Evolutionary conservation across 2,797 vertebrate species (phyloP), one percentile per base, ranked within the genome.

Genomic region (Ctenopoma multispine): DNA sequence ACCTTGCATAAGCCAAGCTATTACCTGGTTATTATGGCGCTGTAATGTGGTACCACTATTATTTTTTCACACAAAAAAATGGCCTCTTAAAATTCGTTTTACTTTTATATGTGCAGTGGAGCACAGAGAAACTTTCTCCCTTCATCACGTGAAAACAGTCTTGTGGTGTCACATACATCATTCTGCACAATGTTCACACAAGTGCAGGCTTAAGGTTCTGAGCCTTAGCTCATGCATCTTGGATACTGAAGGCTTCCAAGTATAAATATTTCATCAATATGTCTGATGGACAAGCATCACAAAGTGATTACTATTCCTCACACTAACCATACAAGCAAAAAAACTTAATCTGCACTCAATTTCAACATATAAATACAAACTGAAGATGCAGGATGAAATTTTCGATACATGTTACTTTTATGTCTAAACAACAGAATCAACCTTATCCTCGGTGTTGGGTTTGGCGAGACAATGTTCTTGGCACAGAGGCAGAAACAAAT

Each of bases 401-500:
- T 61, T 41, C 64, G 56, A 29, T n/a, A 49, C 48, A 67, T 23
- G 60, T 51, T 53, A 50, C 31, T 70, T 51, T 29, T 54, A 34
- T 67, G 27, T 54, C 46, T 48, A 57, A 29, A 69, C 9, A 56
- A 40, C 59, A 66, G 55, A 69, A 61, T 55, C 24, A 60, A 47
- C 53, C 41, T 36, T 57, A 49, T 71, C 41, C 38, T 67, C 47
- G 50, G 41, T 81, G 65, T 82, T 31, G 24, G 41, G 59, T 74
- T 43, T 54, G 63, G 68, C 82, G 66, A 83, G 59, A 61, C 76
- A 84, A 60, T 82, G 56, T 79, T 81, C 66, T 66, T 77, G 68
- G 75, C 75, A 84, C 73, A 64, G 64, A 48, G 49, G 74, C 65
- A 75, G 77, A 78, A 80, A 79, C 80, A 84, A 87, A 87, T 77